phyloP scores from a whole-genome alignment of 2,888 invertebrate species.

The Tuta absoluta region DNA sequence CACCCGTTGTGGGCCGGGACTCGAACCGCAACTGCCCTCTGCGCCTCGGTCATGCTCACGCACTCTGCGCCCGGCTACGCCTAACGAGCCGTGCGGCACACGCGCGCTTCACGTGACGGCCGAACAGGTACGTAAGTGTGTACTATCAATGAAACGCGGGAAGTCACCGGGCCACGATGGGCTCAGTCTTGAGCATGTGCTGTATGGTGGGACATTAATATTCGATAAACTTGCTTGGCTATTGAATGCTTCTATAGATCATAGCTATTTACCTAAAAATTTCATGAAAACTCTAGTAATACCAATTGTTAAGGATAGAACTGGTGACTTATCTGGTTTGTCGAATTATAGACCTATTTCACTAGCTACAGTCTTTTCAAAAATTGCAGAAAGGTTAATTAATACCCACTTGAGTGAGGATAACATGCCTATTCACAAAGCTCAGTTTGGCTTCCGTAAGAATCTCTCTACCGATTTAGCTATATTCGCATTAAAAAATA shows the following conservation, averaged over 20 bases:
- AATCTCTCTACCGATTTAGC: conserved; percentile 22
- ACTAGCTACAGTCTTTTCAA: conserved; percentile 23
- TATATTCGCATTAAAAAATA: conserved; percentile 19
- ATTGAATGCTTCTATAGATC: conserved; percentile 1
- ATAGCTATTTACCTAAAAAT: conserved; percentile 25
- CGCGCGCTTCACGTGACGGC: neutral
- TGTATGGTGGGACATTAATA: conserved; percentile 26
- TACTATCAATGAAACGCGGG: conserved; percentile 21
- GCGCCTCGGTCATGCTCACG: too few species aligned
- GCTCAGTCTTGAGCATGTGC: conserved; percentile 31
- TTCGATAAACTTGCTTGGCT: conserved; percentile 18
- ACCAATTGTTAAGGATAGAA: conserved; percentile 31
- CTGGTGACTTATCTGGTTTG: conserved; percentile 12
- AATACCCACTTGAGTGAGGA: conserved; percentile 24
- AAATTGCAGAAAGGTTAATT: conserved; percentile 28
- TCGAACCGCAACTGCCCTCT: neutral
- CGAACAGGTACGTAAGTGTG: conserved; percentile 10
- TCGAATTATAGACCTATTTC: conserved; percentile 27
- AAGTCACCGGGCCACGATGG: conserved; percentile 31
- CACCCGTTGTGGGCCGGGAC: neutral
- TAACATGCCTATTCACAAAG: conserved; percentile 24
- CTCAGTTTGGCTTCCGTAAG: conserved; percentile 30
- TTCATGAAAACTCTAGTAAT: conserved; percentile 29
- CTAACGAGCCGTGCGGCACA: neutral
- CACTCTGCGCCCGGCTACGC: too few species aligned